A percentile compares a stretch with the other conserved stretches of the same genome.
Conservation (phyloP, 1,140 invertebrate genomes). For the Drosophila nigromelanica region DNA sequence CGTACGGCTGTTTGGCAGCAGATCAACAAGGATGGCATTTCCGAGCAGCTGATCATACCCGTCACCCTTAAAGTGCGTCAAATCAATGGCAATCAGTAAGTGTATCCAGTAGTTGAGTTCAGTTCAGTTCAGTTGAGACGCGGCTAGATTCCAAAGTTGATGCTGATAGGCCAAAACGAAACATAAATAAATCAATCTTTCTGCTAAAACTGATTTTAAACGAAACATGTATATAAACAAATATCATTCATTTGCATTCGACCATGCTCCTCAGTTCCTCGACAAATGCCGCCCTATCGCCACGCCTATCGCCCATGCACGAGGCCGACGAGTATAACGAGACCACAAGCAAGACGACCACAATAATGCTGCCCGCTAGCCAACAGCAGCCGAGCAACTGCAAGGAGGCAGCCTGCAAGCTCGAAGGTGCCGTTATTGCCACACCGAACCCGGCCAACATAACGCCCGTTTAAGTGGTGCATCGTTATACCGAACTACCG, state of each 20-base stretch:
- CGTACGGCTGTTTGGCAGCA: slow-evolving; percentile 97
- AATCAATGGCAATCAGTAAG: slow-evolving; percentile 83
- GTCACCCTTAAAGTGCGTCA: slow-evolving; percentile 78
- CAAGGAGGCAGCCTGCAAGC: slow-evolving; percentile 63
- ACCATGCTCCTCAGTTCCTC: slow-evolving; percentile 52
- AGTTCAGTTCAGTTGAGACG: not conserved
- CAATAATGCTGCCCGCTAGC: slow-evolving; percentile 9
- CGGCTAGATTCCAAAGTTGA: not conserved
- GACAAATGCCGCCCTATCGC: slow-evolving; percentile 67
- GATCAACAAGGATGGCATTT: slow-evolving; percentile 86
- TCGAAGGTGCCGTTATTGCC: slow-evolving; percentile 48
- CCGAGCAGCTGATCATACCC: slow-evolving; percentile 72
- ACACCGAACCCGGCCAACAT: slow-evolving; percentile 56
- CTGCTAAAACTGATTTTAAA: not conserved
- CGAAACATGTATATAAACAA: slow-evolving; percentile 7
- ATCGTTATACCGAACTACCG: slow-evolving; percentile 11
- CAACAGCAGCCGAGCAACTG: slow-evolving; percentile 46
- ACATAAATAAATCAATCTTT: not conserved
- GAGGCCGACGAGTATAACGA: slow-evolving; percentile 75
- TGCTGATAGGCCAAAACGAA: not conserved
- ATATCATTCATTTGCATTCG: slow-evolving; percentile 52
- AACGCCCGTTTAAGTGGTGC: slow-evolving; percentile 59
- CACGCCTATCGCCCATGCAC: slow-evolving; percentile 78
- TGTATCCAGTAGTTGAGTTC: slow-evolving; percentile 32
- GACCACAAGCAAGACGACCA: slow-evolving; percentile 35